phyloP scores from a whole-genome alignment of 2,888 invertebrate species.

The Eupithecia vulgata region DNA sequence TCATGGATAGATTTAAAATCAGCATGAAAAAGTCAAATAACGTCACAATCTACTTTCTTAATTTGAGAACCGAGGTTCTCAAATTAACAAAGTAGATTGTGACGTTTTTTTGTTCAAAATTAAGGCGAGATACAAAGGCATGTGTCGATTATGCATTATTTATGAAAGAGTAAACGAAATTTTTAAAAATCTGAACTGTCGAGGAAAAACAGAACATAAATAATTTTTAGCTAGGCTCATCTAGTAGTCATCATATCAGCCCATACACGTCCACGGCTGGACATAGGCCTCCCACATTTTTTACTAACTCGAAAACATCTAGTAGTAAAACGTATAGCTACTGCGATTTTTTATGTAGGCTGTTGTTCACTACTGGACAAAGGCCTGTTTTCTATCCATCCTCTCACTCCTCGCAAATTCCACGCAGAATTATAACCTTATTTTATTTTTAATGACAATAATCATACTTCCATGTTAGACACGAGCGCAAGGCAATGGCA shows the following conservation, averaged over 20 bases:
- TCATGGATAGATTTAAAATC: too few species aligned
- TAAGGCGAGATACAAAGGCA: background rate
- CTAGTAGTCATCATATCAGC: background rate
- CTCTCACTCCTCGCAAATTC: background rate
- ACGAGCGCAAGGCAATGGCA: constrained; percentile 80
- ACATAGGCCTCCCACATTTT: too few species aligned
- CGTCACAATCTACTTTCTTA: too few species aligned
- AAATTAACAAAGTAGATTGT: too few species aligned
- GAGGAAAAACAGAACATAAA: too few species aligned
- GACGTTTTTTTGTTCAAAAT: background rate
- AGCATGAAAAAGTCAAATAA: too few species aligned
- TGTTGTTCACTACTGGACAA: background rate
- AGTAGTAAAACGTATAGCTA: background rate
- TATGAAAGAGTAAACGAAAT: background rate
- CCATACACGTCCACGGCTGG: too few species aligned
- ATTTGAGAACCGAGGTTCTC: too few species aligned
- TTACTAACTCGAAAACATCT: too few species aligned
- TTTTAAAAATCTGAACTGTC: background rate
- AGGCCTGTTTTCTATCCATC: background rate
- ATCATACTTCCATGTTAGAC: constrained; percentile 53
- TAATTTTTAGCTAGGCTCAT: background rate
- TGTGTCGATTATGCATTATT: background rate
- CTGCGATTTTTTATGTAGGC: background rate
- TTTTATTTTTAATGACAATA: background rate
- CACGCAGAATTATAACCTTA: background rate